Conservation (phyloP, 2,888 invertebrate species). For the Asteroscopus sphinx region DNA sequence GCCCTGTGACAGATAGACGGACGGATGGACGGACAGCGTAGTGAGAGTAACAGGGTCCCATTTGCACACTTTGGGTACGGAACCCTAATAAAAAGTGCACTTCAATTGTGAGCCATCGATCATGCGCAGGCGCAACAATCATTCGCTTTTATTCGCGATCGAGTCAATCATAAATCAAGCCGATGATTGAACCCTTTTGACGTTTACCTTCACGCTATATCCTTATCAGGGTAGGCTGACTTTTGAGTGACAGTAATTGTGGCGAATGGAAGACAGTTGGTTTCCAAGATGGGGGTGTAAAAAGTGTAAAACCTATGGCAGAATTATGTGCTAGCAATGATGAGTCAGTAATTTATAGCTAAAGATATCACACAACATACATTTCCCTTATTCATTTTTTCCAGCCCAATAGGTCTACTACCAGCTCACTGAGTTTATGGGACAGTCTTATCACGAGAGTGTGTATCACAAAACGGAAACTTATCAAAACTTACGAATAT, state of each 20-base stretch:
- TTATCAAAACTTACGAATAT: too few species aligned
- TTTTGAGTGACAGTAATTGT: constrained; percentile 52
- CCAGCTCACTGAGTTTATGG: too few species aligned
- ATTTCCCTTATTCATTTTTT: constrained; percentile 3
- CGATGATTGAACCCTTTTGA: constrained; percentile 47
- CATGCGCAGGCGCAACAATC: constrained; percentile 53
- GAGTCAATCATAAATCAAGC: constrained; percentile 63
- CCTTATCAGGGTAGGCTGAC: constrained; percentile 41
- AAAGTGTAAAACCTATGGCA: constrained; percentile 25
- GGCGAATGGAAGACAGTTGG: constrained; percentile 8
- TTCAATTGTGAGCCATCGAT: constrained; percentile 50
- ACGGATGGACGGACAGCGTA: too few species aligned
- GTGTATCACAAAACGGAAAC: too few species aligned
- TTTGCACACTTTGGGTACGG: too few species aligned
- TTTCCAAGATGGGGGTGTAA: constrained; percentile 6
- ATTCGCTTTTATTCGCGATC: constrained; percentile 48
- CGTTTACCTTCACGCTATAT: constrained; percentile 50
- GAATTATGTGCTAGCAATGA: constrained; percentile 29
- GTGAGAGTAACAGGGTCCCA: too few species aligned
- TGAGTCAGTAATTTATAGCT: constrained; percentile 1
- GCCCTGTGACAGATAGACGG: too few species aligned
- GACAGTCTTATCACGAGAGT: too few species aligned
- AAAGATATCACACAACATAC: constrained; percentile 3
- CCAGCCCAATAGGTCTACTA: neutral
- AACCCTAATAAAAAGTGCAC: constrained; percentile 24